A percentile compares a stretch with the other conserved stretches of the same genome.
Conservation (phyloP, 2,797 vertebrate genomes). For the Lutjanus campechanus region DNA sequence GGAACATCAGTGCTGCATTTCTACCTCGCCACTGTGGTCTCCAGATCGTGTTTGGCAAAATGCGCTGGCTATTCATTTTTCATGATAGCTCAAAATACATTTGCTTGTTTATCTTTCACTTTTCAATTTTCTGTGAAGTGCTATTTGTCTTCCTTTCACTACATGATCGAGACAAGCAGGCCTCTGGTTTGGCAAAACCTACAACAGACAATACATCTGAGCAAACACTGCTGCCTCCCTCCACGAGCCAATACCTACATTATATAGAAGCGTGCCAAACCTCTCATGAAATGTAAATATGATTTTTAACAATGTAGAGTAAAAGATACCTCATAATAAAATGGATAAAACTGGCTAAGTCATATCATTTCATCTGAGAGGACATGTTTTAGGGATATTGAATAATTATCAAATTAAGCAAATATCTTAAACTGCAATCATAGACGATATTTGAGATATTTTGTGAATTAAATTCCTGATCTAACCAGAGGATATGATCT, state of each 20-base stretch:
- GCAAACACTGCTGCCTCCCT: constrained; percentile 55
- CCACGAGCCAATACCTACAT: constrained; percentile 60
- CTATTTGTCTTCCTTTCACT: constrained; percentile 44
- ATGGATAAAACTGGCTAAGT: constrained; percentile 41
- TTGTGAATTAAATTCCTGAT: constrained; percentile 14
- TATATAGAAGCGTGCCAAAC: constrained; percentile 61
- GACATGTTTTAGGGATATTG: neutral
- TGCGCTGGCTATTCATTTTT: constrained; percentile 52
- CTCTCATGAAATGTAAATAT: constrained; percentile 51
- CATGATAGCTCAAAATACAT: constrained; percentile 44
- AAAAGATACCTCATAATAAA: constrained; percentile 48
- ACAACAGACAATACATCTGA: constrained; percentile 60
- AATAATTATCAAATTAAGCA: constrained; percentile 11
- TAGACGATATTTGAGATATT: neutral
- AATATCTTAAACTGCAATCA: constrained; percentile 30
- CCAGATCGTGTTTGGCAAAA: constrained; percentile 52
- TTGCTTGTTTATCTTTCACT: constrained; percentile 45
- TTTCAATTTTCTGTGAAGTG: constrained; percentile 38
- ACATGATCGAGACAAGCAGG: constrained; percentile 30
- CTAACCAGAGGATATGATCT: constrained; percentile 11
- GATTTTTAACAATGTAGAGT: constrained; percentile 55
- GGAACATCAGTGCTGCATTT: constrained; percentile 38
- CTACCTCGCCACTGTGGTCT: constrained; percentile 32
- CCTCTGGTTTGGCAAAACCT: constrained; percentile 54
- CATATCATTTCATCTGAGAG: constrained; percentile 40